phyloP scores from a whole-genome alignment of 2,888 invertebrate genomes.

The Plagiodera versicolora region DNA sequence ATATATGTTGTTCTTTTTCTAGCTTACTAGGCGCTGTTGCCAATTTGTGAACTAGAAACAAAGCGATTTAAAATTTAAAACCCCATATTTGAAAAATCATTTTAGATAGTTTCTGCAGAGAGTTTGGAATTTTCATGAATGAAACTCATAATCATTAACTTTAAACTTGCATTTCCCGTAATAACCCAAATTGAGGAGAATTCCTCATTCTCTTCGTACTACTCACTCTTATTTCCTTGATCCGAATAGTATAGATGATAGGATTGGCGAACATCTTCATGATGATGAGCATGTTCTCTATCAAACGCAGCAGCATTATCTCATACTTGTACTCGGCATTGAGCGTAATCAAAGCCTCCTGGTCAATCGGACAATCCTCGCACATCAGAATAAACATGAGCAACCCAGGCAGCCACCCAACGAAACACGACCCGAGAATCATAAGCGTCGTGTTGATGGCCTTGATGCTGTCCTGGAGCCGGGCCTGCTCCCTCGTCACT shows the following conservation, averaged over 20 bases:
- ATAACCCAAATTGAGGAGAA: no score
- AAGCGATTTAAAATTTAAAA: no score
- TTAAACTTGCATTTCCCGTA: no score
- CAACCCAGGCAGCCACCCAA: constrained; percentile 67
- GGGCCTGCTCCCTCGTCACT: constrained; percentile 45
- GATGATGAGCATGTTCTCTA: constrained; percentile 60
- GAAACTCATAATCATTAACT: no score
- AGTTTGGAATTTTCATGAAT: no score
- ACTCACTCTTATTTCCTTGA: constrained; percentile 65
- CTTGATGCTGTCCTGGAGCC: constrained; percentile 57
- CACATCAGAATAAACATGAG: constrained; percentile 62
- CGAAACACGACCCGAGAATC: constrained; percentile 62
- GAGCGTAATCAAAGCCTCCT: constrained; percentile 35
- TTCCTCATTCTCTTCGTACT: neutral
- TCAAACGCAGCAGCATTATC: constrained; percentile 36
- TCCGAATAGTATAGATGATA: constrained; percentile 67
- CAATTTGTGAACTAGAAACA: no score
- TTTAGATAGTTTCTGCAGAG: no score
- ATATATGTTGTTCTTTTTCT: no score
- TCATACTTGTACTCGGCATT: constrained; percentile 34
- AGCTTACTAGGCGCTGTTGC: no score
- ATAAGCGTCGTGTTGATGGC: constrained; percentile 65
- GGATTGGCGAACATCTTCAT: constrained; percentile 66
- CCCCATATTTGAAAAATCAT: no score
- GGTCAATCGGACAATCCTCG: constrained; percentile 45